Base-by-base conservation (phyloP, 2,113 vertebrate genomes). In the Phalacrocorax brasilianus region DNA sequence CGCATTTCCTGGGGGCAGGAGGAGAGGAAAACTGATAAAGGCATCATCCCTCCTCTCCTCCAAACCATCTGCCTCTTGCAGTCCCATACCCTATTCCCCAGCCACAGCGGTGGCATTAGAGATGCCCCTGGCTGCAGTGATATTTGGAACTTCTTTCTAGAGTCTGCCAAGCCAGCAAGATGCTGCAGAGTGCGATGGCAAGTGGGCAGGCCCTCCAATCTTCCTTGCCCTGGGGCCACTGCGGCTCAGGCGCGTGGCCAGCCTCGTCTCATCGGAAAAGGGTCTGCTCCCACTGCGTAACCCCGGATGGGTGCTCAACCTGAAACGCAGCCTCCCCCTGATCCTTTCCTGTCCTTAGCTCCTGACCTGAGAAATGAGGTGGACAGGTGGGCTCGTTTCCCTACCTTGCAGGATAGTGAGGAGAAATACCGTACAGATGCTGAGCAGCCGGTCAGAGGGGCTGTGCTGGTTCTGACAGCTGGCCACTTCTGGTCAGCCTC, bases 371-470 rank as follows among this genome's bases (percentile, higher is more conserved):
- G 35, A 49, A 16, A 21, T 2, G 14, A 72, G 38, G 10, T 14
- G 38, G 38, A 19, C 11, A 76, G 38, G 10, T 17, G 38, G 38
- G 16, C 11, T 9, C 5, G 9, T 42, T 72, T 72, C 47, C 52
- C 27, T 35, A 62, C n/a, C 68, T 72, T 58, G 42, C 38, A 40
- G 42, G 32, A 19, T 0, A 50, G 6, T 0, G 6, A 53, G 27
- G 16, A 13, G 27, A 53, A 79, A 23, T 9, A 52, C 0, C 0
- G 0, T 18, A n/a, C 19, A 0, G 2, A 20, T 3, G 11, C 16
- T 20, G 32, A 71, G 55, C 0, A 0, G 32, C 8, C 0, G 2
- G 20, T 16, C 53, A 50, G 32, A 74, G 50, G 45, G 18, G 28
- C 28, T 59, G 9, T 42, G 40, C 11, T 1, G 2, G 20, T 42